These are phyloP conservation scores for Muscicapa striata DNA, from an alignment of 2,797 vertebrate species.

Conservation along the genomic window DNA sequence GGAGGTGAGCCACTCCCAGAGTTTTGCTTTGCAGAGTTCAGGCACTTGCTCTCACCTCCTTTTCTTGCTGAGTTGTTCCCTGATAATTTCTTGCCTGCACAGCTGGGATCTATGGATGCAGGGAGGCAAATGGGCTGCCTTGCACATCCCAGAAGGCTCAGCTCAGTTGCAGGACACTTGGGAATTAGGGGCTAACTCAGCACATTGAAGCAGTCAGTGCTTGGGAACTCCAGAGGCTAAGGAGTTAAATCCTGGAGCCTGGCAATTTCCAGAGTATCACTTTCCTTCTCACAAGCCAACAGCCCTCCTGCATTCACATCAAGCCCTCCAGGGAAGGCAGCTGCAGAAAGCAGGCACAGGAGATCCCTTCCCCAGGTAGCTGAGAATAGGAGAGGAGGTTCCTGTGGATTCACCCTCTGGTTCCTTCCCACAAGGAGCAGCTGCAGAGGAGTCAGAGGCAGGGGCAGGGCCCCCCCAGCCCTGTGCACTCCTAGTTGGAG, in stretches of 20 bases:
- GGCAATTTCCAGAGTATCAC: slow-evolving; percentile 5
- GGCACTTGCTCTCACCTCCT: neutral
- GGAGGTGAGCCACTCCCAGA: neutral
- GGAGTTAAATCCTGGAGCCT: neutral
- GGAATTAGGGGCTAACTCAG: neutral
- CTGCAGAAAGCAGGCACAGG: slow-evolving; percentile 16
- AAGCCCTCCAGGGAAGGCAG: slow-evolving; percentile 25
- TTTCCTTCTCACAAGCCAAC: slow-evolving; percentile 12
- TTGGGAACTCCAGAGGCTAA: neutral
- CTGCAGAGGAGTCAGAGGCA: neutral
- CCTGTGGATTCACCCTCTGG: neutral
- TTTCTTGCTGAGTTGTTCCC: neutral
- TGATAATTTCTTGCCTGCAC: neutral
- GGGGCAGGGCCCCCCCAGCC: neutral
- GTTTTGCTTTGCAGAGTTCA: neutral
- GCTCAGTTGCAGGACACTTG: neutral
- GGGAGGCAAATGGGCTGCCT: neutral
- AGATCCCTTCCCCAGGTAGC: slow-evolving; percentile 4
- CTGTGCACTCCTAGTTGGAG: neutral
- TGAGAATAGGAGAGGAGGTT: neutral
- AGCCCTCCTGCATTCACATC: slow-evolving; percentile 1
- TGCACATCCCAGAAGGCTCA: neutral
- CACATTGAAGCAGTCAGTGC: neutral
- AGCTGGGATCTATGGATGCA: neutral
- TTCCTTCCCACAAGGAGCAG: neutral